Conservation (phyloP, 92 coral and sea anemone genomes). For the Metridium senile region DNA sequence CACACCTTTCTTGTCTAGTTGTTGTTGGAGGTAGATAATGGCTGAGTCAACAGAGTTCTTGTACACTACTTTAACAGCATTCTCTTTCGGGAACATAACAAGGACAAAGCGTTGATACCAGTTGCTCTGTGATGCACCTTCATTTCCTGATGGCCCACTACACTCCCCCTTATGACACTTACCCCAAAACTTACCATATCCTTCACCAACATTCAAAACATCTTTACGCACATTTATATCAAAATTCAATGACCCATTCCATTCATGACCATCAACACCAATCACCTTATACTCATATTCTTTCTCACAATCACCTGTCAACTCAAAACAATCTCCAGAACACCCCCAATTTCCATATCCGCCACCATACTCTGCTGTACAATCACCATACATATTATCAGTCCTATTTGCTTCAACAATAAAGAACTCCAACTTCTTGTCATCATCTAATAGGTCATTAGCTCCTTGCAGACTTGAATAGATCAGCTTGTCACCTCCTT, state of each 20-base stretch:
- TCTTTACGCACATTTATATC: slow-evolving; percentile 23
- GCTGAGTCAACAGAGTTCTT: slow-evolving; percentile 12
- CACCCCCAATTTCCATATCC: background rate
- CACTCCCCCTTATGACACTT: slow-evolving; percentile 28
- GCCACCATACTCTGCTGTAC: background rate
- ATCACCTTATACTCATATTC: slow-evolving; percentile 22
- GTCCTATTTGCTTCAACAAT: slow-evolving; percentile 32
- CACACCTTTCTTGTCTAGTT: background rate
- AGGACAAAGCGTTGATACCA: slow-evolving; percentile 43
- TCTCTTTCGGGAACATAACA: slow-evolving; percentile 34
- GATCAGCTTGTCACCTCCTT: slow-evolving; percentile 38
- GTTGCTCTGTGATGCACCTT: slow-evolving; percentile 41
- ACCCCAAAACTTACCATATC: slow-evolving; percentile 42
- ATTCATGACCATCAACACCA: slow-evolving; percentile 7
- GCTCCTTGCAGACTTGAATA: slow-evolving; percentile 28
- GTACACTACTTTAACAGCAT: slow-evolving; percentile 22
- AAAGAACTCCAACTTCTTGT: slow-evolving; percentile 33
- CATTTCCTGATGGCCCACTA: slow-evolving; percentile 51
- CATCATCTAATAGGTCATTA: slow-evolving; percentile 23
- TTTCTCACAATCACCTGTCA: slow-evolving; percentile 13
- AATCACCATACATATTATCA: slow-evolving; percentile 20
- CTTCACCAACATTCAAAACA: slow-evolving; percentile 26
- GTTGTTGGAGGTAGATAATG: slow-evolving; percentile 1
- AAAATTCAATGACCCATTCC: slow-evolving; percentile 3
- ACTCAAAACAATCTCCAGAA: slow-evolving; percentile 11